Base-by-base conservation (phyloP, 2,888 invertebrate genomes). In the Tinea pellionella region DNA sequence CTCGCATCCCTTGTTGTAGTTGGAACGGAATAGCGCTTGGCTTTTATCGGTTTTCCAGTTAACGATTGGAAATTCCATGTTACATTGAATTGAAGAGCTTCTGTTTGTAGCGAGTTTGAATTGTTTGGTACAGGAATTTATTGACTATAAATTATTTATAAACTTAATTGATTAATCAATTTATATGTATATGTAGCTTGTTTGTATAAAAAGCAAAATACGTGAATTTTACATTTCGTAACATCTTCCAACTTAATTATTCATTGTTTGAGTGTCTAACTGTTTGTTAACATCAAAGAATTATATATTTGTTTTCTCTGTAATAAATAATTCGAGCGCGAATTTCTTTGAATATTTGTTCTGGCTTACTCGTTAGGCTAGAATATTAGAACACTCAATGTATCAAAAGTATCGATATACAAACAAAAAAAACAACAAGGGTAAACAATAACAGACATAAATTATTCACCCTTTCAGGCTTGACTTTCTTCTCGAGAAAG, bases 391-490 rank as follows among this genome's bases (percentile, higher is more conserved):
- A 6, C n/a, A 30, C 37, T 37, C 11, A 9, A 37, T 37, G 37
- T 37, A 37, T 37, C 37, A 9, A 37, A 37, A 37, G 37, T 37
- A 37, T 6, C 1, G 37, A 9, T 37, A 37, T 37, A 37, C 30
- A 30, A 30, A 30, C n/a, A 24, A 6, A 24, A 24, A 24, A 24
- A 24, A 24, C 2, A 2, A 37, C 37, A 37, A 37, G 37, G 37
- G 37, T 37, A 37, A 37, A 37, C 37, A 55, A 29, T 16, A 29
- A 55, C 55, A 55, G n/a, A 24, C 55, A 55, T 55, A 55, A 55
- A 55, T 55, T 55, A 55, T 55, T 55, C 55, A 55, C 55, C 55
- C 55, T 55, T 55, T 19, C 55, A 47, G 47, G 16, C n/a, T 55
- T 24, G 55, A 55, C 24, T 55, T 55, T 55, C 47, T 18, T 47